A percentile compares a stretch with the other conserved stretches of the same genome.
These are phyloP conservation scores for Atta colombica DNA, from an alignment of 1,140 invertebrate genomes.

Conservation along the genomic window DNA sequence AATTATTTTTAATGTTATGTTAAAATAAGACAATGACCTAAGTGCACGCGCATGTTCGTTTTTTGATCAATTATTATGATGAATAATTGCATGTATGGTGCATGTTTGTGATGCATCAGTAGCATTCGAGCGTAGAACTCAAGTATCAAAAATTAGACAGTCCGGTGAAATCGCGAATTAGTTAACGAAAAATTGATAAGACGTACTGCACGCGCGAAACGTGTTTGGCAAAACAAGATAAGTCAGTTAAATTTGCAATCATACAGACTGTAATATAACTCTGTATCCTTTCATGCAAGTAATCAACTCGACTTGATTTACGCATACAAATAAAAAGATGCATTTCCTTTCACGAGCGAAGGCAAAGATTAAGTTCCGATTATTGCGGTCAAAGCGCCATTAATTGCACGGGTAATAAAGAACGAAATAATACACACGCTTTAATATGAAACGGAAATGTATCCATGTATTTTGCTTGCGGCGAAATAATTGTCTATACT, in stretches of 20 bases:
- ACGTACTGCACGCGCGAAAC: constrained; percentile 26
- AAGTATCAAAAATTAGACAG: constrained; percentile 38
- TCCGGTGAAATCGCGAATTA: constrained; percentile 24
- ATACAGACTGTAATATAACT: not conserved
- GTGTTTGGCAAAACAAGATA: not conserved
- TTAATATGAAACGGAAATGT: constrained; percentile 38
- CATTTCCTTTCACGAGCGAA: constrained; percentile 38
- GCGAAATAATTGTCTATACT: constrained; percentile 43
- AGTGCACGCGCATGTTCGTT: not conserved
- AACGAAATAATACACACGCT: constrained; percentile 8
- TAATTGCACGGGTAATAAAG: constrained; percentile 28
- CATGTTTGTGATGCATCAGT: constrained; percentile 52
- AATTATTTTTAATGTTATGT: not conserved
- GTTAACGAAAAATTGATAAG: constrained; percentile 54
- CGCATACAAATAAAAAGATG: constrained; percentile 17
- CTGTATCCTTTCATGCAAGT: not conserved
- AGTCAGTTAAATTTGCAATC: not conserved
- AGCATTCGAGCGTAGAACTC: not conserved
- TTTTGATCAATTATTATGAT: constrained; percentile 1
- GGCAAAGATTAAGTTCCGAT: constrained; percentile 33
- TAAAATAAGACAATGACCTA: constrained; percentile 16
- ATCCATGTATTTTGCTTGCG: constrained; percentile 5
- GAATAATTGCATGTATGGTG: not conserved
- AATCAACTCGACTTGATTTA: constrained; percentile 40
- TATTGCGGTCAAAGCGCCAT: constrained; percentile 39